Base-by-base conservation (phyloP, 2,888 invertebrate genomes). In the Trissolcus japonicus region DNA sequence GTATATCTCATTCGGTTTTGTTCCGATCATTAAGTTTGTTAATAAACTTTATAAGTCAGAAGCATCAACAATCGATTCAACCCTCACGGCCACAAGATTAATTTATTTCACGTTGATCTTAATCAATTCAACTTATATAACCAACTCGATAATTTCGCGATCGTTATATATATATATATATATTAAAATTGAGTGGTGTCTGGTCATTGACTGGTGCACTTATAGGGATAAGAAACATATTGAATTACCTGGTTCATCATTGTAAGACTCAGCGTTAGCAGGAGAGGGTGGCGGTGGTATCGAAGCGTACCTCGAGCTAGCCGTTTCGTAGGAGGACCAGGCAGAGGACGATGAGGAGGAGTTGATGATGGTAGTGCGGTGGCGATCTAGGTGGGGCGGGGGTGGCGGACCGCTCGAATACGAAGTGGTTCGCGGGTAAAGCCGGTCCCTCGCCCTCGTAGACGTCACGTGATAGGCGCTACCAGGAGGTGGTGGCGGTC, bases 401-500 rank as follows among this genome's bases (percentile, higher is more conserved):
- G 87, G 89, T 85, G 86, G 89, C 85, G 87, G 86, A 82, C 84
- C 89, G 83, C 86, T 86, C 72, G 86, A 87, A 79, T 89, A 86
- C 71, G 87, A 85, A 80, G 85, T 84, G 73, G 87, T 84, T 71
- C 87, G 86, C 81, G 87, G 85, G 69, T 87, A 88, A 21, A 87
- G 84, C 86, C 87, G 86, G 83, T 88, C 87, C 87, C 87, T 87
- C 87, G 87, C 86, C 87, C 87, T 87, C 79, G 86, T 84, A 80
- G 87, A 86, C 85, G 87, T 88, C 87, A 87, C 87, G 87, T 88
- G 87, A 80, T 88, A 88, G 62, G 86, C 83, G 78, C 82, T 81
- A 29, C 83, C 78, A 61, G 87, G 87, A 81, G 87, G 84, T 79
- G 74, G 74, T 62, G 87, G 87, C 79, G 87, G 87, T 77, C 87